Evolutionary conservation across 2,113 vertebrate species (phyloP).

Genomic region (Glaucidium brasilianum): DNA sequence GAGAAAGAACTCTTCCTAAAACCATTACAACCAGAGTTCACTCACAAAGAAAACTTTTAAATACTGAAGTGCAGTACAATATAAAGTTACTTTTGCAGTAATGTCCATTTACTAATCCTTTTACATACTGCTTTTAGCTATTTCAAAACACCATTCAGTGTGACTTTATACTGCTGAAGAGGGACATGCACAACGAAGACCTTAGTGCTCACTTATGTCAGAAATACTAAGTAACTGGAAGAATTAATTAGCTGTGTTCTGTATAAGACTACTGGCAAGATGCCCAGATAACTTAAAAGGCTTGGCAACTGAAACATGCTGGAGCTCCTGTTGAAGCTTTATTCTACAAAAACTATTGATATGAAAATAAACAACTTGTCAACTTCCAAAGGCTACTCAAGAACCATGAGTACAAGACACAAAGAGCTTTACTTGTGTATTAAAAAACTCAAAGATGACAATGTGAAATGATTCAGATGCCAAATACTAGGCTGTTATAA

Average conservation of each 20-base stretch:
- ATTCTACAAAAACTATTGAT: constrained; percentile 21
- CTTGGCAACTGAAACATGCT: not conserved
- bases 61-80: not conserved
- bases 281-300: constrained; percentile 48
- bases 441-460: not conserved
- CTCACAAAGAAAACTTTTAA: not conserved
- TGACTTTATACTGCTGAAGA: not conserved
- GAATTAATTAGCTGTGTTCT: constrained; percentile 63
- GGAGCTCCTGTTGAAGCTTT: not conserved
- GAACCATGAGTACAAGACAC: not conserved
- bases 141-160: not conserved
- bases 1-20: not conserved
- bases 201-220: constrained; percentile 3
- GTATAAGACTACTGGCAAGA: constrained; percentile 47
- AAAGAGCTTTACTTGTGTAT: not conserved
- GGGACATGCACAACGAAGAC: not conserved
- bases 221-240: constrained; percentile 64
- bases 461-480: not conserved
- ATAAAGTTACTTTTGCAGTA: not conserved
- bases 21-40: not conserved
- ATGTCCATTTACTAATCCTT: not conserved
- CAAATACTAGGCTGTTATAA: not conserved
- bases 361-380: not conserved
- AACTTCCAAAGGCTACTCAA: not conserved
- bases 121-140: not conserved